phyloP scores from a whole-genome alignment of 2,113 vertebrate species.

The Dipodomys merriami region DNA sequence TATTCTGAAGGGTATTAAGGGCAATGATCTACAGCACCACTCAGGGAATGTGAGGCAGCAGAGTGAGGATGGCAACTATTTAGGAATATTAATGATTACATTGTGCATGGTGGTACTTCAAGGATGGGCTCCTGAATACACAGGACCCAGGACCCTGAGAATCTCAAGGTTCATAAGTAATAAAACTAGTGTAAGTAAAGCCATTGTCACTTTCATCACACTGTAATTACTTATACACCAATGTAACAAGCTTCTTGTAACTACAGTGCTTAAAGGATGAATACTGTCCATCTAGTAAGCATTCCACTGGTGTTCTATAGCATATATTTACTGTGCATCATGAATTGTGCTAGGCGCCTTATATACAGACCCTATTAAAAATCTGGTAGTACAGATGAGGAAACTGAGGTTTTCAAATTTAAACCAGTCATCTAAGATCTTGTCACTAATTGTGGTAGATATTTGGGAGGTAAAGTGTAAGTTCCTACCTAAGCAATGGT shows the following conservation, averaged over 20 bases:
- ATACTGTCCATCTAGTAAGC: not conserved
- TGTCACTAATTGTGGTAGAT: not conserved
- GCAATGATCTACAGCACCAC: not conserved
- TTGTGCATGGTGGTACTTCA: not conserved
- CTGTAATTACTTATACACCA: not conserved
- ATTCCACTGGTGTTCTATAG: not conserved
- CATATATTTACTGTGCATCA: not conserved
- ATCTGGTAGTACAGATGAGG: not conserved
- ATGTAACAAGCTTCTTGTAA: not conserved
- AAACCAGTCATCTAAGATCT: not conserved
- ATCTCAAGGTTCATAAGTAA: not conserved
- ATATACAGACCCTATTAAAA: not conserved
- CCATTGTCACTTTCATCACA: not conserved
- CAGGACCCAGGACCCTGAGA: not conserved
- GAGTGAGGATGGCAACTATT: not conserved
- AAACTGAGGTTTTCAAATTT: not conserved
- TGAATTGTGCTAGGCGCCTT: not conserved
- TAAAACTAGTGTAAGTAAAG: not conserved
- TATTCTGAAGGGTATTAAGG: not conserved
- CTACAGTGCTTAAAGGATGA: not conserved
- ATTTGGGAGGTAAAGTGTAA: not conserved
- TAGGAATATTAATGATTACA: not conserved
- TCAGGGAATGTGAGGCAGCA: not conserved
- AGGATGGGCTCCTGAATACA: not conserved
- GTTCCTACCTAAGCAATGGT: not conserved